These are phyloP conservation scores for Hucho hucho DNA, from an alignment of 2,113 vertebrate species.

Conservation along the genomic window DNA sequence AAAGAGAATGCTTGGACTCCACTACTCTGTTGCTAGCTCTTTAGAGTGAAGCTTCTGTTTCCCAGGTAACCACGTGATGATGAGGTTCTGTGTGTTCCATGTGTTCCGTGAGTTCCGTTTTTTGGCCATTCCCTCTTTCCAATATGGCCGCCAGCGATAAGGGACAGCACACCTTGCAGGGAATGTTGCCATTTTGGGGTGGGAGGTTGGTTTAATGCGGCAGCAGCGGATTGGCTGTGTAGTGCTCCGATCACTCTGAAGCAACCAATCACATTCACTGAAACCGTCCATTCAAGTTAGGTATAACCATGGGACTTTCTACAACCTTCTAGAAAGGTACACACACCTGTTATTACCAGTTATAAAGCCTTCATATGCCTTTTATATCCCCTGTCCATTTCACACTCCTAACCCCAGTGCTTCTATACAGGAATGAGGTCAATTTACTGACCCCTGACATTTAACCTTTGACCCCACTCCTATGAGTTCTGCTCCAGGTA, in stretches of 20 bases:
- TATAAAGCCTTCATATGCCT: not conserved
- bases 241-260: not conserved
- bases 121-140: too few species aligned
- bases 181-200: not conserved
- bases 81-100: not conserved
- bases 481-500: constrained; percentile 80
- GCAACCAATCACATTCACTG: not conserved
- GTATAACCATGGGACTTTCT: too few species aligned
- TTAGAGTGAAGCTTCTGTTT: not conserved
- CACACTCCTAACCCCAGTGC: not conserved
- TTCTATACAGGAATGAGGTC: not conserved
- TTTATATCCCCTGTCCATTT: not conserved
- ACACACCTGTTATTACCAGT: not conserved
- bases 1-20: too few species aligned
- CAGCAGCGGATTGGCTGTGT: not conserved
- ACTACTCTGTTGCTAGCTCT: not conserved
- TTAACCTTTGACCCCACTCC: not conserved
- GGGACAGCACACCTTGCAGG: not conserved
- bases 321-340: not conserved
- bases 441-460: not conserved
- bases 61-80: not conserved
- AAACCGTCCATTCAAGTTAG: not conserved
- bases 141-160: not conserved
- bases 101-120: not conserved
- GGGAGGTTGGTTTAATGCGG: not conserved